phyloP scores from a whole-genome alignment of 2,888 invertebrate species.

The Scrobipalpa costella region DNA sequence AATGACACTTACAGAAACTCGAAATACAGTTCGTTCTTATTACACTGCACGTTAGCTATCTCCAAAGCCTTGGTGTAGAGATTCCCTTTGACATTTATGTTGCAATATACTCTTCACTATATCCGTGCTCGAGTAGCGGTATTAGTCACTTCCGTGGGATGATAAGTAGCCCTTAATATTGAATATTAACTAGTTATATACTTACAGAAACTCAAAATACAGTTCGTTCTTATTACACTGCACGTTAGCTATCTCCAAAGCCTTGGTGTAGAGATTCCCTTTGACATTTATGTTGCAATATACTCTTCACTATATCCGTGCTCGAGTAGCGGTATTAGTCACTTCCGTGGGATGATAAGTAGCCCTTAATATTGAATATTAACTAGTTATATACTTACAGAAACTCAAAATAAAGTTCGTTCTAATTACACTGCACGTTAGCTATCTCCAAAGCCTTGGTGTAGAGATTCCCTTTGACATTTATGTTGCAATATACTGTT shows the following conservation, averaged over 20 bases:
- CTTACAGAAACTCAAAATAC: slow-evolving; percentile 84
- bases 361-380: slow-evolving; percentile 79
- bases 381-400: slow-evolving; percentile 71
- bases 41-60: slow-evolving; percentile 71
- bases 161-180: slow-evolving; percentile 83
- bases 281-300: slow-evolving; percentile 83
- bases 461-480: slow-evolving; percentile 78
- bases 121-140: slow-evolving; percentile 82
- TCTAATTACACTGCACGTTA: slow-evolving; percentile 61
- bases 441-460: slow-evolving; percentile 79
- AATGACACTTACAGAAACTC: slow-evolving; percentile 77
- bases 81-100: slow-evolving; percentile 79
- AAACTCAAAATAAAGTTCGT: slow-evolving; percentile 83
- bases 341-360: slow-evolving; percentile 82
- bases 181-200: slow-evolving; percentile 60
- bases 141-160: slow-evolving; percentile 82
- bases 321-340: slow-evolving; percentile 82
- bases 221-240: slow-evolving; percentile 71
- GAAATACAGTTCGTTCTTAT: slow-evolving; percentile 81
- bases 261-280: slow-evolving; percentile 80
- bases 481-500: slow-evolving; percentile 86
- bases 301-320: slow-evolving; percentile 86
- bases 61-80: slow-evolving; percentile 80
- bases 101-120: slow-evolving; percentile 86
- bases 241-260: slow-evolving; percentile 73